Evolutionary conservation across 1,140 invertebrate genomes (phyloP).

Genomic region (Bombus polaris): DNA sequence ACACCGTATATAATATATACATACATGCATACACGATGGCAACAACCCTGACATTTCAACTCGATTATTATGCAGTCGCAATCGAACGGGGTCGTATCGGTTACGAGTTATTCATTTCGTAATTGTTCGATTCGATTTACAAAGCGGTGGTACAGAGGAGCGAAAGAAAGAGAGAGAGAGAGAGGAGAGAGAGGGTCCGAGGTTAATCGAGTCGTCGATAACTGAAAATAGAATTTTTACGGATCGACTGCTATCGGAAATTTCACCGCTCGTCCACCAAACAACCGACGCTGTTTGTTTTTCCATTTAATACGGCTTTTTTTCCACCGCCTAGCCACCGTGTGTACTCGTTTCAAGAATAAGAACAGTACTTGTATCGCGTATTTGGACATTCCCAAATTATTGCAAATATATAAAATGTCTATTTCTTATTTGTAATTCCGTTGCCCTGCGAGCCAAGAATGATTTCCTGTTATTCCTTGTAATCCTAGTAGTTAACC

Average conservation of each 20-base stretch:
- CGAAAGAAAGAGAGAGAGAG: too few relatives aligned
- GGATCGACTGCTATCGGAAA: not conserved
- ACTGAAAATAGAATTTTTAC: conserved; percentile 16
- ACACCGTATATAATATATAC: too few relatives aligned
- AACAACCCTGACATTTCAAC: conserved; percentile 39
- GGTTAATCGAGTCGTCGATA: conserved; percentile 10
- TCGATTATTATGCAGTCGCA: conserved; percentile 30
- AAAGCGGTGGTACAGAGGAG: too few relatives aligned
- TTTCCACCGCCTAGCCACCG: not conserved
- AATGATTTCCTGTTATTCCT: too few relatives aligned
- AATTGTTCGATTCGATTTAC: conserved; percentile 6
- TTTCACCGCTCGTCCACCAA: not conserved
- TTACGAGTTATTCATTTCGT: conserved; percentile 23
- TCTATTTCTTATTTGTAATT: too few relatives aligned
- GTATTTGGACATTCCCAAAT: not conserved
- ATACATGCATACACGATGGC: not conserved
- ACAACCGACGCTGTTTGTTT: not conserved
- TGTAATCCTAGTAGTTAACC: too few relatives aligned
- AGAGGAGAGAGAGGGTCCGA: not conserved
- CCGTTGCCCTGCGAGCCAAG: too few relatives aligned
- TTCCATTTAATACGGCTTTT: not conserved
- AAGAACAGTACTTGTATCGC: not conserved
- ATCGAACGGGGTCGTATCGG: not conserved
- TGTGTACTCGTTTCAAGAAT: not conserved
- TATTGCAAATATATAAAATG: not conserved